These are phyloP conservation scores for Ormyrus nitidulus DNA, from an alignment of 2,888 invertebrate genomes.

Conservation along the genomic window DNA sequence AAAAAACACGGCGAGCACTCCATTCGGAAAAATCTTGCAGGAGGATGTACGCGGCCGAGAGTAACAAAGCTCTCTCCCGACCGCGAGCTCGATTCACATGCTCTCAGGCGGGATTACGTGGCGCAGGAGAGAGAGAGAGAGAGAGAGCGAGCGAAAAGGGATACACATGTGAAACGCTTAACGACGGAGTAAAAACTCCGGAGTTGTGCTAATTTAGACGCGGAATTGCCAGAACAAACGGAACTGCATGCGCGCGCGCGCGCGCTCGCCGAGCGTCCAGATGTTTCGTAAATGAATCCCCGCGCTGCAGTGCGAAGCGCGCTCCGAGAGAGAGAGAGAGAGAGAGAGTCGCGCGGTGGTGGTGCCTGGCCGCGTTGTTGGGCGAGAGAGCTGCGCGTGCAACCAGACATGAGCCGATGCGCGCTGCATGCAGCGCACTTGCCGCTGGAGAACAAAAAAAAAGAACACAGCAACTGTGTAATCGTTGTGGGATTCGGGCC, in stretches of 20 bases:
- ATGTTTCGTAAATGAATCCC: constrained; percentile 72
- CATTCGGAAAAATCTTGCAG: constrained; percentile 34
- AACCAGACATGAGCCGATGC: background rate
- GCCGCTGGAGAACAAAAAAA: background rate
- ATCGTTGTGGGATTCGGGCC: too few species aligned
- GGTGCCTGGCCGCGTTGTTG: too few species aligned
- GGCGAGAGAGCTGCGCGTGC: background rate
- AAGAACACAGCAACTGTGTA: background rate
- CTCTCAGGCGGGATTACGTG: constrained; percentile 25
- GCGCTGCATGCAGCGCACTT: background rate
- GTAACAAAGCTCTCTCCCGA: background rate
- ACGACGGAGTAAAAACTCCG: constrained; percentile 66
- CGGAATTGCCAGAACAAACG: constrained; percentile 68
- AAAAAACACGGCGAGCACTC: too few species aligned
- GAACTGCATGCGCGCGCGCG: constrained; percentile 72
- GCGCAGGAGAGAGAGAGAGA: constrained; percentile 11
- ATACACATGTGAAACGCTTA: constrained; percentile 69
- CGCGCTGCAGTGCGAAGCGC: constrained; percentile 51
- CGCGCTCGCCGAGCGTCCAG: constrained; percentile 62
- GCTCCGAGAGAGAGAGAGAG: too few species aligned
- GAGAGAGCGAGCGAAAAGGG: constrained; percentile 53
- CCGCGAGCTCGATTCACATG: constrained; percentile 40
- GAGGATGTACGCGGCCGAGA: background rate
- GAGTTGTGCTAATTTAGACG: constrained; percentile 54
- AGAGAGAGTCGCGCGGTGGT: too few species aligned